Percentiles rank a stretch among this genome's conserved stretches.
Evolutionary conservation across 2,888 invertebrate genomes (phyloP).

Genomic region (Panopea generosa): DNA sequence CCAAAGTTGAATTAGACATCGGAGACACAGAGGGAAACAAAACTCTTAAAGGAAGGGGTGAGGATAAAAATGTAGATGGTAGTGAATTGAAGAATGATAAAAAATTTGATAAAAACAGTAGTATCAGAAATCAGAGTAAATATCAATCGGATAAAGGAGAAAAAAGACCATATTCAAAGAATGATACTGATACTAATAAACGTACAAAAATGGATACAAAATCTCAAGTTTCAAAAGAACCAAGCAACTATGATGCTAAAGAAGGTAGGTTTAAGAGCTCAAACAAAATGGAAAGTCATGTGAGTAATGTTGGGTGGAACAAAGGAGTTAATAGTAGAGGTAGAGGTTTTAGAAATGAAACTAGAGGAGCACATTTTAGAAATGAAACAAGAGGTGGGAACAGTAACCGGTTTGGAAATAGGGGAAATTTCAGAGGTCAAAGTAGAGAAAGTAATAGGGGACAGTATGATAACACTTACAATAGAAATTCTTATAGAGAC

Average conservation of each 20-base stretch:
- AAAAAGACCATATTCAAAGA: neutral
- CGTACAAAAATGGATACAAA: neutral
- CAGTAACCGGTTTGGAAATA: too few relatives aligned
- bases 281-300: too few relatives aligned
- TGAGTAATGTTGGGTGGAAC: too few relatives aligned
- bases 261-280: too few relatives aligned
- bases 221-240: neutral
- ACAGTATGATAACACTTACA: too few relatives aligned
- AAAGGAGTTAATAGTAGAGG: too few relatives aligned
- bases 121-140: neutral
- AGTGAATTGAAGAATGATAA: neutral
- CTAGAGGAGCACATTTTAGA: too few relatives aligned
- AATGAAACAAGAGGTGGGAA: too few relatives aligned
- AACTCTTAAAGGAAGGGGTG: neutral
- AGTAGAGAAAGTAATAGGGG: too few relatives aligned
- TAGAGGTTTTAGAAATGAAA: too few relatives aligned
- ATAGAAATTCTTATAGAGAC: too few relatives aligned
- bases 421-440: too few relatives aligned
- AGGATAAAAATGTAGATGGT: neutral
- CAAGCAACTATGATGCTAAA: neutral
- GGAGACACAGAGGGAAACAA: neutral
- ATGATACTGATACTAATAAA: neutral
- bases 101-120: neutral
- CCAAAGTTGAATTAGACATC: neutral
- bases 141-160: neutral